phyloP scores from a whole-genome alignment of 2,113 vertebrate genomes.

The Heptranchias perlo region DNA sequence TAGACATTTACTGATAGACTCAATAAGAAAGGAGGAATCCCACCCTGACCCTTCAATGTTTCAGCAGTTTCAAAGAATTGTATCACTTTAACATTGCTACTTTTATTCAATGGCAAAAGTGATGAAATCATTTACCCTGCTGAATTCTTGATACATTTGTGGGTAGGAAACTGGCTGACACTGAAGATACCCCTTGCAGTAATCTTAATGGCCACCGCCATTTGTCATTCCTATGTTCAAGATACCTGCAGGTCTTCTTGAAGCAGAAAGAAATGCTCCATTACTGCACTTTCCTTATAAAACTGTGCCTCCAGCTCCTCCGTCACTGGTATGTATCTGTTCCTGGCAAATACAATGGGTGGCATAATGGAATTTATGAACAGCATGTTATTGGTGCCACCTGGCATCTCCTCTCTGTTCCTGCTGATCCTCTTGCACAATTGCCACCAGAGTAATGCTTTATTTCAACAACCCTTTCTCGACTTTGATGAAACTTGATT shows the following conservation, averaged over 20 bases:
- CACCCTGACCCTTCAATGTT: not conserved
- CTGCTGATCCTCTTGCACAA: not conserved
- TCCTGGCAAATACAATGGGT: not conserved
- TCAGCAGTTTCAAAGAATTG: not conserved
- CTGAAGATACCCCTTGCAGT: not conserved
- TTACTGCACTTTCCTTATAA: not conserved
- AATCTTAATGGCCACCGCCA: not conserved
- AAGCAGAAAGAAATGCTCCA: not conserved
- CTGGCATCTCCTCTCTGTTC: not conserved
- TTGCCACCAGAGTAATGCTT: not conserved
- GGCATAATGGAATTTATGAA: not conserved
- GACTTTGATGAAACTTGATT: not conserved
- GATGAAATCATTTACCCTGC: not conserved
- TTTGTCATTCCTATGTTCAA: constrained; percentile 4
- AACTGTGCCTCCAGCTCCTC: not conserved
- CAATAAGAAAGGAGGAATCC: not conserved
- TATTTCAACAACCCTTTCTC: not conserved
- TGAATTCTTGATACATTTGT: not conserved
- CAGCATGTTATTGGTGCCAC: not conserved
- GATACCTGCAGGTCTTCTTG: not conserved
- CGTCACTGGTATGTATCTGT: too few relatives aligned
- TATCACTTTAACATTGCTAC: not conserved
- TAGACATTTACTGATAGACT: not conserved
- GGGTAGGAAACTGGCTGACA: not conserved
- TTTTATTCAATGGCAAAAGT: not conserved